Conservation (phyloP, 2,888 invertebrate species). For the Orchestes rusci region DNA sequence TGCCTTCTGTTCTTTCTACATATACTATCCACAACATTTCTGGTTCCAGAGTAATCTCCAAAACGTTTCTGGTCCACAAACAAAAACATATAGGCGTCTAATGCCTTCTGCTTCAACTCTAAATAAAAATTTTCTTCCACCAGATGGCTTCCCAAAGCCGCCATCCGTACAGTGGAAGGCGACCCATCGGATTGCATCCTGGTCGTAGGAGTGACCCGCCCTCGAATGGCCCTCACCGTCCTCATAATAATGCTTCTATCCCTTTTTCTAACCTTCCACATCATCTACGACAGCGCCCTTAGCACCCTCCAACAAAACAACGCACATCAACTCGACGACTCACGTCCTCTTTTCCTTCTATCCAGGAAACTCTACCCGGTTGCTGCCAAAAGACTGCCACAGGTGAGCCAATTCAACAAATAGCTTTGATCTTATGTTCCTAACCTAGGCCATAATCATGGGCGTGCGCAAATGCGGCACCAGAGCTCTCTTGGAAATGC, state of each 20-base stretch:
- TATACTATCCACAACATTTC: too few relatives aligned
- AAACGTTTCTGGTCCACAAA: too few relatives aligned
- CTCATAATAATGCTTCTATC: conserved; percentile 74
- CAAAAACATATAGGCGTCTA: too few relatives aligned
- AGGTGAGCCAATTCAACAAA: too few relatives aligned
- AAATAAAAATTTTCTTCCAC: conserved; percentile 22
- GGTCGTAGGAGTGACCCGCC: conserved; percentile 76
- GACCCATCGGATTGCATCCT: conserved; percentile 79
- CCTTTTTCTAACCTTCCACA: conserved; percentile 77
- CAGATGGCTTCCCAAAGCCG: conserved; percentile 78
- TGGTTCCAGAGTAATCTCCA: too few relatives aligned
- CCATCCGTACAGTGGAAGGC: conserved; percentile 76
- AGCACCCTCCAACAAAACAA: conserved; percentile 61
- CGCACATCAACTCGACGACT: conserved; percentile 30
- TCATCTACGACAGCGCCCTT: conserved; percentile 77
- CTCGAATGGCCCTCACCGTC: conserved; percentile 74
- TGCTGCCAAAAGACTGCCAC: conserved; percentile 59
- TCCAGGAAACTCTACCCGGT: conserved; percentile 48
- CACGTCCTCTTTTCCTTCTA: conserved; percentile 40
- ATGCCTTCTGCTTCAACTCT: neutral
- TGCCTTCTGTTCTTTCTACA: too few relatives aligned
- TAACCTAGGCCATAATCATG: conserved; percentile 78
- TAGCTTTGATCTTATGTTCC: too few relatives aligned
- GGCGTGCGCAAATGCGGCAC: conserved; percentile 97
- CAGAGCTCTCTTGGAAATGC: conserved; percentile 90